Conservation (phyloP, 1,140 invertebrate genomes). For the Leucophenga varia region DNA sequence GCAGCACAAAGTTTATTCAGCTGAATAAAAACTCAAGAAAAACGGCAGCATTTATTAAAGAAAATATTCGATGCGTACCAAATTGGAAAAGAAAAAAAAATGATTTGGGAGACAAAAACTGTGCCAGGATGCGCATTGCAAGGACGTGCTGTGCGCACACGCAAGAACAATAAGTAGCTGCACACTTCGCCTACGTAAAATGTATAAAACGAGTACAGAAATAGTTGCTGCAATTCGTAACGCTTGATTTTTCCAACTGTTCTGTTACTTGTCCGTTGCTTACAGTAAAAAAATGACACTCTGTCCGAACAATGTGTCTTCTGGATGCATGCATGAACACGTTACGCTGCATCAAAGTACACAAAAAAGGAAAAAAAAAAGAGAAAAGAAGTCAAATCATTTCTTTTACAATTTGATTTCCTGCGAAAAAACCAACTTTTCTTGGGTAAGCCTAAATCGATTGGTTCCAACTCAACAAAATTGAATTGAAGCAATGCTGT, state of each 20-base stretch:
- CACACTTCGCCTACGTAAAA: constrained; percentile 5
- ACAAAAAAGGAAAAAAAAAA: no score
- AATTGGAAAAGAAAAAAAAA: constrained; percentile 10
- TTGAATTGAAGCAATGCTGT: constrained; percentile 15
- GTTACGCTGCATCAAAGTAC: no score
- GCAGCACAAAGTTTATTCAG: constrained; percentile 37
- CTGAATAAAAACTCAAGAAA: constrained; percentile 31
- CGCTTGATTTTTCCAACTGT: constrained; percentile 32
- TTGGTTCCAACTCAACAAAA: constrained; percentile 34
- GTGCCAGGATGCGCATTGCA: no score
- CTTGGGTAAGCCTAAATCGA: constrained; percentile 33
- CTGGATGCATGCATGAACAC: constrained; percentile 18
- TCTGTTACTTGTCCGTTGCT: constrained; percentile 12
- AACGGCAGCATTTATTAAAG: constrained; percentile 22
- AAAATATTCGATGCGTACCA: constrained; percentile 31
- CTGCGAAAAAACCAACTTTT: constrained; percentile 25
- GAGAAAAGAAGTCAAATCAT: no score
- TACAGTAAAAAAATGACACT: no score
- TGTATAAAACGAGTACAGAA: no score
- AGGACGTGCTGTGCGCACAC: constrained; percentile 1
- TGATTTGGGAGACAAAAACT: no score
- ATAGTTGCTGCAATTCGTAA: constrained; percentile 35
- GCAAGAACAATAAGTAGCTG: constrained; percentile 10
- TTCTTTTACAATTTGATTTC: constrained; percentile 19
- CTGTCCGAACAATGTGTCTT: constrained; percentile 3